These are phyloP conservation scores for Pristionchus fissidentatus DNA, from an alignment of 2,888 invertebrate genomes.

Conservation along the genomic window DNA sequence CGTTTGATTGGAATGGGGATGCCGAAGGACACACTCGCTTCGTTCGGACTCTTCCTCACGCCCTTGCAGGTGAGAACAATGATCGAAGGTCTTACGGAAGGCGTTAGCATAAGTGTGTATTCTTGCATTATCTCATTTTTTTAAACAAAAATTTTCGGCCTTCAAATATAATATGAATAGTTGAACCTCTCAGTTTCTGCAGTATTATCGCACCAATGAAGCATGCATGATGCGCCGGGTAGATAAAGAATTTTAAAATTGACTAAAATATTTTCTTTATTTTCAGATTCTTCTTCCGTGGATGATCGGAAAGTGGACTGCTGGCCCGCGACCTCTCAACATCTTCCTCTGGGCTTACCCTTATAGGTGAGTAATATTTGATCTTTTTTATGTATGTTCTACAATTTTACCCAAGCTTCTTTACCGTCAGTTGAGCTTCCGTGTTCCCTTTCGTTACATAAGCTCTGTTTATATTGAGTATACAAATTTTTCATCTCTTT, in stretches of 20 bases:
- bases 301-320: slow-evolving; percentile 86
- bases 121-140: too few relatives aligned
- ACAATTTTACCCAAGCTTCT: neutral
- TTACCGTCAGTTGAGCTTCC: neutral
- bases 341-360: slow-evolving; percentile 91
- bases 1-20: slow-evolving; percentile 96
- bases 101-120: too few relatives aligned
- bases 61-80: slow-evolving; percentile 85
- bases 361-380: slow-evolving; percentile 65
- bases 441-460: neutral
- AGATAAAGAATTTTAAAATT: neutral
- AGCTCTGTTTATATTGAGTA: neutral
- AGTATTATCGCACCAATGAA: too few relatives aligned
- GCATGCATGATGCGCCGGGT: neutral
- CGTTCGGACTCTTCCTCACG: slow-evolving; percentile 92
- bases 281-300: slow-evolving; percentile 91
- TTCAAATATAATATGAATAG: neutral
- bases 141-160: neutral
- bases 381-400: neutral
- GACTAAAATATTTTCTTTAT: too few relatives aligned
- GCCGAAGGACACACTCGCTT: slow-evolving; percentile 92
- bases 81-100: too few relatives aligned
- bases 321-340: slow-evolving; percentile 90
- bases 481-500: neutral
- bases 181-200: too few relatives aligned